These are phyloP conservation scores for Labrus mixtus DNA, from an alignment of 2,113 vertebrate genomes.

Conservation along the genomic window DNA sequence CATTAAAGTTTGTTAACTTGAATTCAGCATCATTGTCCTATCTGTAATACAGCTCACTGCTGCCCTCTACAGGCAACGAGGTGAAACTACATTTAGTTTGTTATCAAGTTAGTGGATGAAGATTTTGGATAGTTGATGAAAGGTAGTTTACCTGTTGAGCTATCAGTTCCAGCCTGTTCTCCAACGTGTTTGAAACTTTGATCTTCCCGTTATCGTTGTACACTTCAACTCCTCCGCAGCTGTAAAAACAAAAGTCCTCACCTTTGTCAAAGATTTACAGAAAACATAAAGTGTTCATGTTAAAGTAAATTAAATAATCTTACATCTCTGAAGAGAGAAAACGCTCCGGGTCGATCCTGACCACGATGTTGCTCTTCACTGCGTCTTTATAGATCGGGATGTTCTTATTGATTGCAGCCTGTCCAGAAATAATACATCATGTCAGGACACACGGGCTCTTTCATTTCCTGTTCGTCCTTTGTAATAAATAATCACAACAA, in stretches of 20 bases:
- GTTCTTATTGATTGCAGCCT: constrained; percentile 90
- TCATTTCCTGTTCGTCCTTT: not conserved
- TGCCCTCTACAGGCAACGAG: constrained; percentile 57
- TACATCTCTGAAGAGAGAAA: constrained; percentile 92
- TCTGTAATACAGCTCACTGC: not conserved
- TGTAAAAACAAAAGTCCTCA: constrained; percentile 60
- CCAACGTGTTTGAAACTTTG: constrained; percentile 93
- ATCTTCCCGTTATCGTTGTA: constrained; percentile 93
- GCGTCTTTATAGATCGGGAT: constrained; percentile 90
- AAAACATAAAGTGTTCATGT: not conserved
- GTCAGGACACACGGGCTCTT: not conserved
- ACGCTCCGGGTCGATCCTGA: constrained; percentile 88
- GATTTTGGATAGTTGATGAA: not conserved
- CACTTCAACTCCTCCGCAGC: constrained; percentile 91
- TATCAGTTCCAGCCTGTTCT: constrained; percentile 92
- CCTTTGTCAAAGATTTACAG: not conserved
- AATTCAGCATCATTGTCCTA: too few relatives aligned
- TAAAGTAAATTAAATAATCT: constrained; percentile 54
- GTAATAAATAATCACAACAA: not conserved
- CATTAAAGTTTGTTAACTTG: too few relatives aligned
- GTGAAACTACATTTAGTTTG: not conserved
- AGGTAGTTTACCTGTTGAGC: constrained; percentile 90
- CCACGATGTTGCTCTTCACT: constrained; percentile 88
- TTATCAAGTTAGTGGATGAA: not conserved
- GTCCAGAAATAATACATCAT: constrained; percentile 21